Conservation (phyloP, 2,113 vertebrate species). For the Percina caprodes region DNA sequence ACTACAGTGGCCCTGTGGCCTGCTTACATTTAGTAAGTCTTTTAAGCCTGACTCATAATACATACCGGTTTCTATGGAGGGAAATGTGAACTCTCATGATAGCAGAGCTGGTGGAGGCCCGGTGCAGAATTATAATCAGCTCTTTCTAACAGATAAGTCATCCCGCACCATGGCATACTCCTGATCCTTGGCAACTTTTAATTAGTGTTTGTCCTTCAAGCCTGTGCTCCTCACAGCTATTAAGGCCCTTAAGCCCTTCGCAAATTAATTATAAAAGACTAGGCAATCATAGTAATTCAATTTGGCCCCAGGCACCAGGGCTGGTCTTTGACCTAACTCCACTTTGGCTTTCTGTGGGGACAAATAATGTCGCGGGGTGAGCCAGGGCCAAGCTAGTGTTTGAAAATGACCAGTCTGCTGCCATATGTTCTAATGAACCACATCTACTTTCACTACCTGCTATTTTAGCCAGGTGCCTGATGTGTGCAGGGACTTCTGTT, state of each 20-base stretch:
- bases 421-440: slow-evolving; percentile 2
- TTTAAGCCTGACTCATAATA: slow-evolving; percentile 44
- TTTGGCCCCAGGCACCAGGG: slow-evolving; percentile 82
- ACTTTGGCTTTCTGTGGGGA: slow-evolving; percentile 46
- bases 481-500: not conserved
- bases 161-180: slow-evolving; percentile 71
- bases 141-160: slow-evolving; percentile 69
- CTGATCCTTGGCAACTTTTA: slow-evolving; percentile 88
- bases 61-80: slow-evolving; percentile 25
- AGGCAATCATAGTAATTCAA: slow-evolving; percentile 90
- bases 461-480: not conserved
- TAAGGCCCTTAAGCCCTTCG: slow-evolving; percentile 87
- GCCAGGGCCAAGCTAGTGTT: slow-evolving; percentile 38
- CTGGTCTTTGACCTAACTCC: slow-evolving; percentile 83
- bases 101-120: slow-evolving; percentile 26
- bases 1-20: not conserved
- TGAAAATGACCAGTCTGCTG: slow-evolving; percentile 7
- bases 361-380: slow-evolving; percentile 21
- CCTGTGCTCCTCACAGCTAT: slow-evolving; percentile 87
- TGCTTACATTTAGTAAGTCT: slow-evolving; percentile 7
- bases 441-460: not conserved
- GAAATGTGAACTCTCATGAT: slow-evolving; percentile 49
- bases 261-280: slow-evolving; percentile 92
- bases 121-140: slow-evolving; percentile 69
- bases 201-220: slow-evolving; percentile 94